phyloP scores from a whole-genome alignment of 2,113 vertebrate genomes.

The western clawed frog (Xenopus tropicalis) region UCB_Xtro_10.0 CM004448.2:90072001-90072500 shows the following conservation, averaged over 20 bases:
- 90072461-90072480: no score
- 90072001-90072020: no score
- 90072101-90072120: constrained; percentile 91
- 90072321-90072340: constrained; percentile 77
- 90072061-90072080: no score
- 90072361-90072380: no score
- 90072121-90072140: constrained; percentile 94
- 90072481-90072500: no score
- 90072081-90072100: constrained; percentile 94
- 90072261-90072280: constrained; percentile 83
- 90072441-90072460: no score
- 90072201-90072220: constrained; percentile 92
- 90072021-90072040: no score
- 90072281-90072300: constrained; percentile 73
- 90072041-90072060: no score
- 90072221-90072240: constrained; percentile 73
- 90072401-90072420: no score
- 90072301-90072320: constrained; percentile 85
- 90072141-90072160: constrained; percentile 87
- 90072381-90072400: no score
- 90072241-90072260: constrained; percentile 85
- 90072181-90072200: constrained; percentile 88
- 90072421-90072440: not conserved
- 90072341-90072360: constrained; percentile 57
- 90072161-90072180: constrained; percentile 92